phyloP scores from a whole-genome alignment of 2,113 vertebrate species.

The Aegotheles bennettii region DNA sequence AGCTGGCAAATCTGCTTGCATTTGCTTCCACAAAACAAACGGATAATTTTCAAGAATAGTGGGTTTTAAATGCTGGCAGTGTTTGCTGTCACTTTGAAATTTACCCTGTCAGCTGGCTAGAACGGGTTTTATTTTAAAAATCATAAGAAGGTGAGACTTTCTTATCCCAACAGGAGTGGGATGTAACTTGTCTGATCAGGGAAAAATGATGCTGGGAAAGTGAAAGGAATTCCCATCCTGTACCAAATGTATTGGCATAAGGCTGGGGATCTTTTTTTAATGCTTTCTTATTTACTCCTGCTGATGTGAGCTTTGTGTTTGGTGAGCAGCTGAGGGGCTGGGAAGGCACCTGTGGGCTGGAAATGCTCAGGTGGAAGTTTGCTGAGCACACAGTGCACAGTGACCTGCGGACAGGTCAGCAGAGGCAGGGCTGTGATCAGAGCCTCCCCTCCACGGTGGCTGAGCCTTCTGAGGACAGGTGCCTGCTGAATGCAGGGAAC shows the following conservation, averaged over 20 bases:
- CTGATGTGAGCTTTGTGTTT: neutral
- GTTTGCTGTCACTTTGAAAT: neutral
- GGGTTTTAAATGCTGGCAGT: neutral
- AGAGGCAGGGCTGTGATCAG: neutral
- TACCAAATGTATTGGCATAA: neutral
- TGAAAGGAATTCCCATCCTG: neutral
- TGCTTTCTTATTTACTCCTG: neutral
- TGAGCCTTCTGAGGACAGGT: neutral
- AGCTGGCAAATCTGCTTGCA: conserved; percentile 2
- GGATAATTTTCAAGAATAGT: neutral
- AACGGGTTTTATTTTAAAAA: neutral
- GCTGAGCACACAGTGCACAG: rapidly evolving
- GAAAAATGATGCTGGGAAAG: neutral
- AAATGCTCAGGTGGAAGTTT: neutral
- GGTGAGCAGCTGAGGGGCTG: neutral
- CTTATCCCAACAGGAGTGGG: neutral
- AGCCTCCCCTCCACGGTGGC: rapidly evolving
- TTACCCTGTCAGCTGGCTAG: neutral
- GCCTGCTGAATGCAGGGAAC: neutral
- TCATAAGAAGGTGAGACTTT: neutral
- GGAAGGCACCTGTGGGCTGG: neutral
- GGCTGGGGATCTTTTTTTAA: neutral
- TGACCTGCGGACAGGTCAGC: neutral
- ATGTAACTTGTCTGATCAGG: neutral
- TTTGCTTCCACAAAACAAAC: neutral